A percentile compares a stretch with the other conserved stretches of the same genome.
Conservation (phyloP, 2,113 vertebrate genomes). For the Corapipo altera region DNA sequence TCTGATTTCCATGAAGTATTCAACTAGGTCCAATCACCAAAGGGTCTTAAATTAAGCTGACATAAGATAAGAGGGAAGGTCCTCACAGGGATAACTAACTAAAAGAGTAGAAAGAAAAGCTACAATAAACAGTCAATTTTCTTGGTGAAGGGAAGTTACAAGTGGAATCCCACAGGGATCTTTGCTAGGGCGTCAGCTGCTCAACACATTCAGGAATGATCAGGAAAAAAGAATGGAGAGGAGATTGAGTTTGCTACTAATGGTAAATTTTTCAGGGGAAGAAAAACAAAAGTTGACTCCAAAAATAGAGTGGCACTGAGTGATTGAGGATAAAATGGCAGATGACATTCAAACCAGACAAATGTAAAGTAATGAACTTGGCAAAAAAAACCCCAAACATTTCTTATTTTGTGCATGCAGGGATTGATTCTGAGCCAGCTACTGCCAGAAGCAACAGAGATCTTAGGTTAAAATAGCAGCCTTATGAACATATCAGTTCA, state of each 20-base stretch:
- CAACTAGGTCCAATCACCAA: neutral
- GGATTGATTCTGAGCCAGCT: neutral
- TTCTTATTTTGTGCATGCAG: neutral
- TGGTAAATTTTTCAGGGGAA: neutral
- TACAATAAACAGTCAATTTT: constrained; percentile 19
- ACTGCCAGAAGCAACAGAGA: neutral
- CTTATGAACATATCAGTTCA: neutral
- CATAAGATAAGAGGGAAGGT: neutral
- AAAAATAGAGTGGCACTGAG: neutral
- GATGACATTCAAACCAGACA: neutral
- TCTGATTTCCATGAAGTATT: neutral
- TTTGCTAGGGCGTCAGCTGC: neutral
- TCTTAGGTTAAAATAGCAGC: neutral
- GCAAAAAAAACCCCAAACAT: neutral
- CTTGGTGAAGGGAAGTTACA: neutral
- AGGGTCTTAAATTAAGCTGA: neutral
- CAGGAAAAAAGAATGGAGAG: neutral
- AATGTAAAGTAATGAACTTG: neutral
- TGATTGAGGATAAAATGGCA: neutral
- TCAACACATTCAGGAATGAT: neutral
- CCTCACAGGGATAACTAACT: neutral
- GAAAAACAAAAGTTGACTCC: neutral
- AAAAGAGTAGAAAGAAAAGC: neutral
- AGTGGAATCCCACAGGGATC: neutral
- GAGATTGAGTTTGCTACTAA: neutral